Evolutionary conservation across 2,888 invertebrate species (phyloP).

Genomic region (Megamerina dolium): DNA sequence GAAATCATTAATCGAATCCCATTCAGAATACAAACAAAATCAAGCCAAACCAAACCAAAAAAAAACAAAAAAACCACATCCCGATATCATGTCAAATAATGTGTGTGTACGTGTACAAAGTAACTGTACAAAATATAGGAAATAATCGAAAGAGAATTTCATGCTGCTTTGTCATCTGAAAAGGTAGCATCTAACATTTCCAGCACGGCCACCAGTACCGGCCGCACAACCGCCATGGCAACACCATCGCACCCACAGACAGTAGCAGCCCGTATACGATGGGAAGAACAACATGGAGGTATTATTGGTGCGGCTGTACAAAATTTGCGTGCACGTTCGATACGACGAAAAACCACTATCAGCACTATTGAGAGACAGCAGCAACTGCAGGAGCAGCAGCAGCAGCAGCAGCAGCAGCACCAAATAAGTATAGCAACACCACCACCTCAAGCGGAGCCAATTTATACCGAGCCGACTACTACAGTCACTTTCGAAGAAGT

Average conservation of each 20-base stretch:
- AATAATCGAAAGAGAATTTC: conserved; percentile 49
- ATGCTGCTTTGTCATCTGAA: conserved; percentile 48
- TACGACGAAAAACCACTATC: conserved; percentile 27
- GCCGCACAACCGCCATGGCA: conserved; percentile 18
- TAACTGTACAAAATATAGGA: conserved; percentile 39
- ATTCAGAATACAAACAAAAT: too few relatives aligned
- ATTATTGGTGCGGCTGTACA: conserved; percentile 40
- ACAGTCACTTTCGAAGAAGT: background rate
- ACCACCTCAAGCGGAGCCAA: conserved; percentile 13
- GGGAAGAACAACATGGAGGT: conserved; percentile 39
- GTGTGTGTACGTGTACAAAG: conserved; percentile 25
- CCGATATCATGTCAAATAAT: conserved; percentile 18
- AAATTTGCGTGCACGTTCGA: conserved; percentile 38
- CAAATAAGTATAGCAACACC: conserved; percentile 8
- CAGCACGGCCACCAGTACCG: conserved; percentile 22
- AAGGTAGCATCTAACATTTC: conserved; percentile 37
- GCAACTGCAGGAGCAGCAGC: background rate
- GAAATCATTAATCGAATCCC: too few relatives aligned
- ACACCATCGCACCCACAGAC: conserved; percentile 24
- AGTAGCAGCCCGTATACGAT: conserved; percentile 25
- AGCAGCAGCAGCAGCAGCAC: background rate
- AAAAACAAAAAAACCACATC: background rate
- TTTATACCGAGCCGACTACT: background rate
- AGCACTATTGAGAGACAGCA: conserved; percentile 13
- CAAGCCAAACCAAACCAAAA: too few relatives aligned